These are phyloP conservation scores for Ditylenchus dipsaci DNA, from an alignment of 1,140 invertebrate species.

Conservation along the genomic window DNA sequence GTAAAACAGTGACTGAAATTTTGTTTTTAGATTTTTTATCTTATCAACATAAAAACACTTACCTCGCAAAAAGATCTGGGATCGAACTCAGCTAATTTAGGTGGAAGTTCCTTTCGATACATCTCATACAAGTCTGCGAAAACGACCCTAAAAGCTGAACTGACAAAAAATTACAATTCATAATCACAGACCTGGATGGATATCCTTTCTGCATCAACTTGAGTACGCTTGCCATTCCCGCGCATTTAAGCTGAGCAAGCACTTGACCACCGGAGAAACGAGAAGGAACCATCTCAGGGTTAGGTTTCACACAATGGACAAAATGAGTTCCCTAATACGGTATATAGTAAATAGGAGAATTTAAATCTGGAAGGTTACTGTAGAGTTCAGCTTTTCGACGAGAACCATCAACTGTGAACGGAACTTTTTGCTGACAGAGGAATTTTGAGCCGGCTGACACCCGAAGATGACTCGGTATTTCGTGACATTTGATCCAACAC, in stretches of 20 bases:
- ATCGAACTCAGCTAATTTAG: constrained; percentile 24
- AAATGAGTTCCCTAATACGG: constrained; percentile 34
- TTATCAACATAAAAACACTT: constrained; percentile 15
- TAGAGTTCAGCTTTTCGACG: constrained; percentile 26
- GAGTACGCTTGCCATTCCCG: constrained; percentile 31
- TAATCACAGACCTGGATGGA: constrained; percentile 21
- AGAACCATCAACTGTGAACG: constrained; percentile 17
- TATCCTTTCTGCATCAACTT: constrained; percentile 35
- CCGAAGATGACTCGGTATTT: neutral
- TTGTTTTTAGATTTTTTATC: neutral
- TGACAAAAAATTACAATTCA: neutral
- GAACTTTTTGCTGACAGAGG: constrained; percentile 31
- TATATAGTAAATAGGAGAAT: constrained; percentile 13
- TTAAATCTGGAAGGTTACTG: constrained; percentile 21
- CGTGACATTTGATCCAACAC: neutral
- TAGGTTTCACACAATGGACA: constrained; percentile 38
- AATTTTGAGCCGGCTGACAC: constrained; percentile 2
- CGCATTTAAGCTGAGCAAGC: constrained; percentile 27
- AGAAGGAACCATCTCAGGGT: constrained; percentile 24
- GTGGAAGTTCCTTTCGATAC: constrained; percentile 27
- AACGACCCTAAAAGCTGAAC: constrained; percentile 1
- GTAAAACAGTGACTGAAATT: constrained; percentile 70
- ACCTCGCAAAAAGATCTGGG: constrained; percentile 68
- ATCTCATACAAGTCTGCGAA: constrained; percentile 34
- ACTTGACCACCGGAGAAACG: constrained; percentile 24